These are phyloP conservation scores for Hucho hucho DNA, from an alignment of 2,113 vertebrate species.

Conservation along the genomic window DNA sequence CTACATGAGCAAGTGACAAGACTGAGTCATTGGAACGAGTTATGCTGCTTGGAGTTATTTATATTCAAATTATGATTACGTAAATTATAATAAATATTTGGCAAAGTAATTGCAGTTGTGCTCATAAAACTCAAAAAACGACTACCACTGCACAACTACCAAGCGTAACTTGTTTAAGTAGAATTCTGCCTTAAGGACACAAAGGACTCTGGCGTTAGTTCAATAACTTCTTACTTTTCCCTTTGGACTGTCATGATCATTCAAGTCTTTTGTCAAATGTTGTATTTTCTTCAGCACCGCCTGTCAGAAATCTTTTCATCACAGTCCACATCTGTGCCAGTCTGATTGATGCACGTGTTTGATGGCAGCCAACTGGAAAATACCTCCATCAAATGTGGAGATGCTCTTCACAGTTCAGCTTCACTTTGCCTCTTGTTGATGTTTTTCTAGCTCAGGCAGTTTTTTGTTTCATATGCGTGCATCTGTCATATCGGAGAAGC, in stretches of 20 bases:
- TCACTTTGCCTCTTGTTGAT: slow-evolving; percentile 44
- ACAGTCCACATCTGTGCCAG: slow-evolving; percentile 49
- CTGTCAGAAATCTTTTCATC: slow-evolving; percentile 50
- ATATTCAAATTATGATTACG: slow-evolving; percentile 58
- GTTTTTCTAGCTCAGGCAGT: slow-evolving; percentile 61
- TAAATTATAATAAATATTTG: slow-evolving; percentile 60
- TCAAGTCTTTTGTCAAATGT: slow-evolving; percentile 48
- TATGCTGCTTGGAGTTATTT: slow-evolving; percentile 43
- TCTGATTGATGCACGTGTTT: slow-evolving; percentile 61
- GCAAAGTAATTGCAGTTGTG: not conserved
- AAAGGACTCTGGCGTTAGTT: slow-evolving; percentile 1
- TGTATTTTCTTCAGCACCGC: slow-evolving; percentile 38
- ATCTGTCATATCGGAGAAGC: slow-evolving; percentile 44
- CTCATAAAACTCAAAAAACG: not conserved
- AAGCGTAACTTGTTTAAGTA: not conserved
- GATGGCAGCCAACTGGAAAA: slow-evolving; percentile 60
- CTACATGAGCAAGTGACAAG: slow-evolving; percentile 52
- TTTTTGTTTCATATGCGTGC: slow-evolving; percentile 24
- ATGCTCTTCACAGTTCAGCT: slow-evolving; percentile 37
- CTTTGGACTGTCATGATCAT: slow-evolving; percentile 48
- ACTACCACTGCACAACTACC: not conserved
- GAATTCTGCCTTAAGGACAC: not conserved
- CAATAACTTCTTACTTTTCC: slow-evolving; percentile 13
- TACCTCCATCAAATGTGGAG: slow-evolving; percentile 46
- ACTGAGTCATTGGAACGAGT: slow-evolving; percentile 40